phyloP scores from a whole-genome alignment of 2,888 invertebrate species.

The Papilio demoleus region DNA sequence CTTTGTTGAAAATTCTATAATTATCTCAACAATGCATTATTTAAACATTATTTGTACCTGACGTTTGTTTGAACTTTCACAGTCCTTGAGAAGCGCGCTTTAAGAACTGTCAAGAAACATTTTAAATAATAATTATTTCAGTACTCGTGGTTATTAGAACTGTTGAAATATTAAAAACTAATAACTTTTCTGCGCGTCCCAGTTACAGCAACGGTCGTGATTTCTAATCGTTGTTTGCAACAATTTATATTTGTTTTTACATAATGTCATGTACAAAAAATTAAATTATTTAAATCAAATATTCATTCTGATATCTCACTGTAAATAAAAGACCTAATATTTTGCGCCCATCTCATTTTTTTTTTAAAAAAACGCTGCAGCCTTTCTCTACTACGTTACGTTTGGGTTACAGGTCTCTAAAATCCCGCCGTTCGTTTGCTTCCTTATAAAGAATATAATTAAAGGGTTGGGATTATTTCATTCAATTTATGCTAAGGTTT shows the following conservation, averaged over 20 bases:
- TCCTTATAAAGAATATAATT: too few relatives aligned
- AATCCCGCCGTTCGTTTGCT: too few relatives aligned
- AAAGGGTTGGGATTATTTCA: too few relatives aligned
- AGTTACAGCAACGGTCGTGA: neutral
- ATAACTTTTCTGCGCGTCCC: slow-evolving; percentile 9
- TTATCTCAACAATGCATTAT: neutral
- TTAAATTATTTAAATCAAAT: neutral
- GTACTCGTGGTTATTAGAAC: slow-evolving; percentile 5
- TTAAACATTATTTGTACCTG: slow-evolving; percentile 49
- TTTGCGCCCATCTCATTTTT: neutral
- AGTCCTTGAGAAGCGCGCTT: slow-evolving; percentile 69
- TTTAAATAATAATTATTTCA: slow-evolving; percentile 16
- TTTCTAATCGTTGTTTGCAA: slow-evolving; percentile 1
- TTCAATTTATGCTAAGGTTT: neutral
- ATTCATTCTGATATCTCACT: neutral
- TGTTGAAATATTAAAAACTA: slow-evolving; percentile 18
- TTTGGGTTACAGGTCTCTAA: too few relatives aligned
- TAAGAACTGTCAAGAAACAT: slow-evolving; percentile 23
- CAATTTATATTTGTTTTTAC: slow-evolving; percentile 6
- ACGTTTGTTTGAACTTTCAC: slow-evolving; percentile 79
- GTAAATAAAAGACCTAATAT: neutral
- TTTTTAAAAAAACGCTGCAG: neutral
- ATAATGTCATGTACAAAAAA: neutral
- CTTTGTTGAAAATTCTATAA: too few relatives aligned
- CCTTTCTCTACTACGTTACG: too few relatives aligned